Conservation (phyloP, 2,797 vertebrate species). For the Vipera ursinii region DNA sequence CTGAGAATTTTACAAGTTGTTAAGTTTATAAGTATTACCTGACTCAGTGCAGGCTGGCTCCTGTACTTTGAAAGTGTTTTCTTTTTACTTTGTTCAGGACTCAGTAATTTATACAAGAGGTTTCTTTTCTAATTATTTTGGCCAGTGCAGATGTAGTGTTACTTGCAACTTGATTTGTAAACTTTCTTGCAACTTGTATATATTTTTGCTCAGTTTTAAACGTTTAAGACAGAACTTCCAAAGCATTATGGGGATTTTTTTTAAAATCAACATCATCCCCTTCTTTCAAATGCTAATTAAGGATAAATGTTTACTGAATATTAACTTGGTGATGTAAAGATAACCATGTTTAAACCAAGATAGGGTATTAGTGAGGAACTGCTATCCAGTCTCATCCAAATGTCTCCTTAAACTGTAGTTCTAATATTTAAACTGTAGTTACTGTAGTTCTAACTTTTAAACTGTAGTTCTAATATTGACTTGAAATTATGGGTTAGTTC, state of each 20-base stretch:
- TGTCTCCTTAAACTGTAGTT: not conserved
- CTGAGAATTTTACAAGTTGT: not conserved
- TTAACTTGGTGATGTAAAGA: not conserved
- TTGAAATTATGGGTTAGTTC: not conserved
- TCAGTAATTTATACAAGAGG: not conserved
- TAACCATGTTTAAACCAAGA: not conserved
- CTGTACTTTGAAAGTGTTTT: conserved; percentile 6
- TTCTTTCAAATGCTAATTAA: not conserved
- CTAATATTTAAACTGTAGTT: not conserved
- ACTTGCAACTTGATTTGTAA: not conserved
- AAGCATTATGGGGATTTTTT: not conserved
- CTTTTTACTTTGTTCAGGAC: not conserved
- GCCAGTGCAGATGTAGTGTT: not conserved
- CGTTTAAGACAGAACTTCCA: not conserved
- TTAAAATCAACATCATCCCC: not conserved
- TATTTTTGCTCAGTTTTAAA: not conserved
- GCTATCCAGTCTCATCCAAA: not conserved
- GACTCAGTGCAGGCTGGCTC: not conserved
- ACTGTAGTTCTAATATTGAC: not conserved
- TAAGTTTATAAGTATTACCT: not conserved
- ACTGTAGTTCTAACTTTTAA: not conserved
- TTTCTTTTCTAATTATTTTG: not conserved
- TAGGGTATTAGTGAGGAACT: not conserved
- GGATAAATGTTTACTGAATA: not conserved
- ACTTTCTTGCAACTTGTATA: not conserved